Conservation (phyloP, 2,113 vertebrate species). For the Typhlomys cinereus region DNA sequence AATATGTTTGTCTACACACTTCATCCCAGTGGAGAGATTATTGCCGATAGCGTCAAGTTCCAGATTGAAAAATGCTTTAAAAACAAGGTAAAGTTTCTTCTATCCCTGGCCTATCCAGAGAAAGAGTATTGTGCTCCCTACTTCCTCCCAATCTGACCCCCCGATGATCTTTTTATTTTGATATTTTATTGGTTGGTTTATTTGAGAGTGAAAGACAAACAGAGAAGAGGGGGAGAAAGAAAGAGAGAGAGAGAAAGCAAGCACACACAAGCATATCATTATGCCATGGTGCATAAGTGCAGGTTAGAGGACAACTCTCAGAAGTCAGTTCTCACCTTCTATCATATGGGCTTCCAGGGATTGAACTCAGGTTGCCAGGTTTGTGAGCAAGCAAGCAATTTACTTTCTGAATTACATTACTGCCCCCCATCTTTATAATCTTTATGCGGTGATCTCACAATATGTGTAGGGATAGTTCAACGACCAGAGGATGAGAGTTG, state of each 20-base stretch:
- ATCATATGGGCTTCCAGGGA: neutral
- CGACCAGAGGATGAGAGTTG: too few relatives aligned
- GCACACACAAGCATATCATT: too few relatives aligned
- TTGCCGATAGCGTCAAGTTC: conserved; percentile 86
- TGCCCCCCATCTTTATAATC: neutral
- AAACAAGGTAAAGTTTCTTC: conserved; percentile 86
- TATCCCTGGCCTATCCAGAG: neutral
- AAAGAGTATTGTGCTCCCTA: neutral
- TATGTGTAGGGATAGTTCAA: neutral
- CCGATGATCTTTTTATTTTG: neutral
- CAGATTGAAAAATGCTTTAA: conserved; percentile 87
- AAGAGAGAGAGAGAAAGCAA: too few relatives aligned
- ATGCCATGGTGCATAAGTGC: neutral
- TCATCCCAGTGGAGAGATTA: conserved; percentile 85
- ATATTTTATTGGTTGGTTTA: too few relatives aligned
- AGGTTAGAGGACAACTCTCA: neutral
- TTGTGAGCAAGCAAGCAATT: neutral
- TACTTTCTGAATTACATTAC: neutral
- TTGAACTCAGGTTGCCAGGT: neutral
- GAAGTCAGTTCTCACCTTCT: neutral
- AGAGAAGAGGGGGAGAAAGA: too few relatives aligned
- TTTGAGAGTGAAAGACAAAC: too few relatives aligned
- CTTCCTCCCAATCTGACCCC: neutral
- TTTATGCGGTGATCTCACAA: neutral
- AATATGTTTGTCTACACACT: conserved; percentile 87